Base-by-base conservation (phyloP, 2,113 vertebrate genomes). In the Recurvirostra avosetta region DNA sequence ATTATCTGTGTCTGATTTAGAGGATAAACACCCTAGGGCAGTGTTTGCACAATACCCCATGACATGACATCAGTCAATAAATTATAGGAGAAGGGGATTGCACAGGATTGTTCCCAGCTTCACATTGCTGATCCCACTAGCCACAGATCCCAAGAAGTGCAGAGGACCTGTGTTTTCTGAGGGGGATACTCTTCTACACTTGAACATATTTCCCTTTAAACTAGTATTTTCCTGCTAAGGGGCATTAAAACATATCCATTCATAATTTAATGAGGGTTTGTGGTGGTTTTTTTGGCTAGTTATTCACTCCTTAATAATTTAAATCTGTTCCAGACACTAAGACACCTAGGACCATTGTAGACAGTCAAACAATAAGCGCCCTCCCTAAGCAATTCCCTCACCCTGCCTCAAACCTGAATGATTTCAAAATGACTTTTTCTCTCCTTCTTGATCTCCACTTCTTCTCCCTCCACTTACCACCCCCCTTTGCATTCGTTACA, bases 1-100 rank as follows among this genome's bases (percentile, higher is more conserved):
- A 92, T 97, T 96, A 89, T 91, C 80, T 90, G 73, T 92, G 62
- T 86, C 94, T 96, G 92, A 96, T 96, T 96, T 91, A 96, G 63
- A 93, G 93, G 86, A 92, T 89, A 96, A 94, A 92, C 74, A 91
- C 90, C 80, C 62, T 26, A 47, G 93, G 93, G 90, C 90, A 73
- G 34, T 90, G 86, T 96, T 96, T 96, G 83, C 75, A 63, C 88
- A 96, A 59, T 70, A 83, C 70, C 73, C 74, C 90, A 83, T 87
- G 77, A 73, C 26, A n/a, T 80, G 94, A 96, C 88, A 95, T 78
- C 73, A 82, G 76, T 90, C 88, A 92, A 92, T 97, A 96, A 86
- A 95, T 97, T 92, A 87, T 5, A 50, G 62, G 30, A 49, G 79
- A 88, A 76, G 30, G 38, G 73, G 86, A 76, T 95, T 38, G 79